A percentile compares a stretch with the other conserved stretches of the same genome.
Conservation (phyloP, 2,113 vertebrate genomes). For the Ariopsis seemanni region DNA sequence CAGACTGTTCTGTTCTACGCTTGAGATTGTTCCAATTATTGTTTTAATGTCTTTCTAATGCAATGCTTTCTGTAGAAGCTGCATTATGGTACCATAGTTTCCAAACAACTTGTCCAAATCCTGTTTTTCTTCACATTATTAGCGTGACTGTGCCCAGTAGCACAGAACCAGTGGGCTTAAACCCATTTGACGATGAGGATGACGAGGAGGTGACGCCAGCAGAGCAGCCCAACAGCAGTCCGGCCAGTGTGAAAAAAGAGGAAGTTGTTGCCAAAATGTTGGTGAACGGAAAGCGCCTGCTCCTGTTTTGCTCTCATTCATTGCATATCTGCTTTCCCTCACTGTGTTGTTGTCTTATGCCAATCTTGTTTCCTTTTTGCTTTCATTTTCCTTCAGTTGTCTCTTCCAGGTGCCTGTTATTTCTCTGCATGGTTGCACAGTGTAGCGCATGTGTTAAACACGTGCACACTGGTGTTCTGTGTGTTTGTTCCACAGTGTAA, state of each 20-base stretch:
- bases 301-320: neutral
- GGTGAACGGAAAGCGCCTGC: slow-evolving; percentile 79
- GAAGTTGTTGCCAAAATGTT: slow-evolving; percentile 93
- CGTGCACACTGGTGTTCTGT: slow-evolving; percentile 46
- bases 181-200: slow-evolving; percentile 86
- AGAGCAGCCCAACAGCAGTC: slow-evolving; percentile 84
- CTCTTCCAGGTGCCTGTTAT: slow-evolving; percentile 49
- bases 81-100: neutral
- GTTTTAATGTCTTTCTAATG: neutral
- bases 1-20: neutral
- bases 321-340: neutral
- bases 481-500: slow-evolving; percentile 50
- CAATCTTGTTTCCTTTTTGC: neutral
- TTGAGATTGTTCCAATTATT: neutral
- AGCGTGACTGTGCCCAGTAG: slow-evolving; percentile 85
- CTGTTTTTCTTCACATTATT: slow-evolving; percentile 84
- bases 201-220: slow-evolving; percentile 67
- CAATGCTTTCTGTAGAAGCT: neutral
- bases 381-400: slow-evolving; percentile 30
- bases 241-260: slow-evolving; percentile 88
- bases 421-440: slow-evolving; percentile 63
- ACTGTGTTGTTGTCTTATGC: neutral
- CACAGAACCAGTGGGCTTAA: slow-evolving; percentile 82
- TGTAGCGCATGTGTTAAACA: slow-evolving; percentile 39
- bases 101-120: slow-evolving; percentile 65